Evolutionary conservation across 2,888 invertebrate species (phyloP).

Genomic region (Eulithis prunata): DNA sequence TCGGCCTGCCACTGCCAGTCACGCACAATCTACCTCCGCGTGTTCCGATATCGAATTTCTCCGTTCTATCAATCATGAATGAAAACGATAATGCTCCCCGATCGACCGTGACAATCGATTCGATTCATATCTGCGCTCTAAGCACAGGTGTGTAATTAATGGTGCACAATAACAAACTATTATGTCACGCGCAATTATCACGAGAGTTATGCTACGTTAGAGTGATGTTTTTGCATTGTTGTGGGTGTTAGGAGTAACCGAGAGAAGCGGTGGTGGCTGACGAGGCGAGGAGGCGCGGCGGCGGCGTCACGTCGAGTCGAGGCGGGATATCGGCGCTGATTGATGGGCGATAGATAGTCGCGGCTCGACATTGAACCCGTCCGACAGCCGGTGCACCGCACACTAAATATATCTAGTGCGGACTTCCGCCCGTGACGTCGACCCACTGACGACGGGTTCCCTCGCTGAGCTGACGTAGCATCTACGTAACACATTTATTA

Average conservation of each 20-base stretch:
- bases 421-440: conserved; percentile 81
- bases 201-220: conserved; percentile 42
- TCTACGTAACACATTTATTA: conserved; percentile 73
- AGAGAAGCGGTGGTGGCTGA: conserved; percentile 23
- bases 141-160: conserved; percentile 60
- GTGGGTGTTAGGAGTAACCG: conserved; percentile 18
- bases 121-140: conserved; percentile 55
- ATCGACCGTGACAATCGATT: conserved; percentile 67
- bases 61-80: conserved; percentile 64
- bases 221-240: conserved; percentile 31
- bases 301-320: conserved; percentile 24
- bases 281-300: conserved; percentile 37
- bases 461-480: conserved; percentile 69
- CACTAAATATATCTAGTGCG: conserved; percentile 76
- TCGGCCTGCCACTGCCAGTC: conserved; percentile 48
- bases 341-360: conserved; percentile 80
- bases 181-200: conserved; percentile 51
- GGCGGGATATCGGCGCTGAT: conserved; percentile 61
- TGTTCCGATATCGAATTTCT: conserved; percentile 63
- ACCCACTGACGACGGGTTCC: conserved; percentile 61
- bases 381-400: conserved; percentile 52
- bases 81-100: conserved; percentile 65
- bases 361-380: conserved; percentile 81
- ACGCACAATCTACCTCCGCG: conserved; percentile 62
- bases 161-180: conserved; percentile 55